phyloP scores from a whole-genome alignment of 2,888 invertebrate species.

The Macrosoma leucophasiata region DNA sequence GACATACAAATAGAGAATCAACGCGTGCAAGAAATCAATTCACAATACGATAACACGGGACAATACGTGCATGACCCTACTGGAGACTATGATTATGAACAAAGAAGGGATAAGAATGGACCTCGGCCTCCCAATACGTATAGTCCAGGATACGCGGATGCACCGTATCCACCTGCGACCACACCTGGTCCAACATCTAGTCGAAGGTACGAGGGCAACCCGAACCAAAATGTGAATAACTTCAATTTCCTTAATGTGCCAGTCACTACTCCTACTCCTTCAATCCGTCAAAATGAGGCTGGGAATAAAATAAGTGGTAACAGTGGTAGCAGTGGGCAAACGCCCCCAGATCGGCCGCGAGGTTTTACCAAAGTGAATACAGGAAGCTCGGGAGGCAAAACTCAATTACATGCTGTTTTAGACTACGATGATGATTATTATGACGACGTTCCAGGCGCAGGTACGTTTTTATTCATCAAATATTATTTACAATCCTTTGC shows the following conservation, averaged over 20 bases:
- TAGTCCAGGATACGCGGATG: constrained; percentile 56
- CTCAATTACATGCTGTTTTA: constrained; percentile 82
- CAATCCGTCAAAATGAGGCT: constrained; percentile 43
- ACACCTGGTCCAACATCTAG: constrained; percentile 52
- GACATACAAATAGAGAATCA: constrained; percentile 58
- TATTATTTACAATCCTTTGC: too few species aligned
- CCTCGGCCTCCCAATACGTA: constrained; percentile 41
- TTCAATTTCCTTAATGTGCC: constrained; percentile 48
- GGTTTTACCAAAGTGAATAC: constrained; percentile 79
- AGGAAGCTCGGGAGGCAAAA: constrained; percentile 74
- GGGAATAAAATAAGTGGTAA: constrained; percentile 70
- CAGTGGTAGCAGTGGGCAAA: constrained; percentile 36
- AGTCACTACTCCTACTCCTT: constrained; percentile 38
- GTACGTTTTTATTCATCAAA: constrained; percentile 32
- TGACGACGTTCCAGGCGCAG: constrained; percentile 76
- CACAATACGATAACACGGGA: constrained; percentile 57
- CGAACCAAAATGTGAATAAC: constrained; percentile 56
- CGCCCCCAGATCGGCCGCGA: constrained; percentile 73
- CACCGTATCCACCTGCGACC: constrained; percentile 49
- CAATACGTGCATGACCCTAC: constrained; percentile 65
- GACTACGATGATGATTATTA: constrained; percentile 81
- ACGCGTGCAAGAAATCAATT: constrained; percentile 52
- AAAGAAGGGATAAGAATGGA: constrained; percentile 45
- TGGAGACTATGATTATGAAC: constrained; percentile 67
- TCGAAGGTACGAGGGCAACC: constrained; percentile 55